A percentile compares a stretch with the other conserved stretches of the same genome.
Conservation (phyloP, 2,113 vertebrate genomes). For the Caloenas nicobarica region DNA sequence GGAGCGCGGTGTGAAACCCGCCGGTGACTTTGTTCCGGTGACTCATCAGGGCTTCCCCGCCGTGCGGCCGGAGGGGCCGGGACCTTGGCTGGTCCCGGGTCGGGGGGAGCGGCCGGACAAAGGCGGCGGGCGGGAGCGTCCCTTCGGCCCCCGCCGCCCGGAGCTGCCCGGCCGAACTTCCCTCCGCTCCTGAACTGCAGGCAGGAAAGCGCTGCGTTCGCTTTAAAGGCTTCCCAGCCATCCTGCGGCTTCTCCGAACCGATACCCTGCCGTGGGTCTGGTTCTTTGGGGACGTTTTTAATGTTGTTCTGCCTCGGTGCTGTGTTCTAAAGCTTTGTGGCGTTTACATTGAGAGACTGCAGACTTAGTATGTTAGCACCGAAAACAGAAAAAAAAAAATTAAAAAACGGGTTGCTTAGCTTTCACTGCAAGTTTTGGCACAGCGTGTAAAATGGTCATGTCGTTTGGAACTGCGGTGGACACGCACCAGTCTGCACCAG, state of each 20-base stretch:
- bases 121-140: neutral
- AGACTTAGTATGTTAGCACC: neutral
- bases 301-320: fast-evolving
- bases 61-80: neutral
- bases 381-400: fast-evolving
- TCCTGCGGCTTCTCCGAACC: neutral
- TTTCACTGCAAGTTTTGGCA: neutral
- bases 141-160: neutral
- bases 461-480: neutral
- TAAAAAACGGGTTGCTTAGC: neutral
- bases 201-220: neutral
- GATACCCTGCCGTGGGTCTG: neutral
- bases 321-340: neutral
- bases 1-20: neutral
- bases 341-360: fast-evolving
- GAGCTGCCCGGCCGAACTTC: neutral
- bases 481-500: fast-evolving
- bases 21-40: neutral
- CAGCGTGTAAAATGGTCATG: neutral
- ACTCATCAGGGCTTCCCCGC: neutral
- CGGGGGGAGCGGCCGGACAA: neutral
- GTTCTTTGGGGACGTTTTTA: neutral
- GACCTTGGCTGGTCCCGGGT: neutral
- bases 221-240: neutral
- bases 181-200: neutral